A percentile compares a stretch with the other conserved stretches of the same genome.
phyloP scores from a whole-genome alignment of 2,888 invertebrate species.

The Aporophyla nigra region DNA sequence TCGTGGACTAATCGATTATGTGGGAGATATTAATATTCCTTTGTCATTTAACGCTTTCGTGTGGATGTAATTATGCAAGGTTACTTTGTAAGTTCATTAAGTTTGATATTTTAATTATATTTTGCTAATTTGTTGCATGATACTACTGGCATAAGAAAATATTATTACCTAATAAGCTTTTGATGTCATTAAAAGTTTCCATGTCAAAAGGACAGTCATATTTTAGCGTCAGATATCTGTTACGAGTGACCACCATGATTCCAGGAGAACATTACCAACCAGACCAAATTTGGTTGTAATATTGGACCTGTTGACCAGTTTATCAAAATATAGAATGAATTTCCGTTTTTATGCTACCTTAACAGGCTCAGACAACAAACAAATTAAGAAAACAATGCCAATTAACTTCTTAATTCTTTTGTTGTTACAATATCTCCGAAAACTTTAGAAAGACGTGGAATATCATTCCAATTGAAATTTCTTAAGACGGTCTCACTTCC shows the following conservation, averaged over 20 bases:
- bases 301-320: not conserved
- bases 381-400: no score
- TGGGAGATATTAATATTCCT: conserved; percentile 56
- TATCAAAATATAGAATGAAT: not conserved
- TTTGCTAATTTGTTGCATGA: conserved; percentile 1
- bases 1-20: conserved; percentile 49
- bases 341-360: not conserved
- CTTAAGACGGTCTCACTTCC: not conserved
- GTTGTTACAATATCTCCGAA: no score
- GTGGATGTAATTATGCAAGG: conserved; percentile 32
- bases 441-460: no score
- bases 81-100: conserved; percentile 26
- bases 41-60: conserved; percentile 38
- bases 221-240: not conserved
- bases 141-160: not conserved
- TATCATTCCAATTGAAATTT: not conserved
- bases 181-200: not conserved
- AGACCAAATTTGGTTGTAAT: no score
- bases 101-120: conserved; percentile 9
- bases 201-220: not conserved
- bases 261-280: no score
- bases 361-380: no score
- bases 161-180: not conserved
- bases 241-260: not conserved
- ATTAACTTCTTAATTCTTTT: no score